Percentiles rank a stretch among this genome's conserved stretches.
phyloP scores from a whole-genome alignment of 2,113 vertebrate genomes.

The Romanogobio albipinnatus region DNA sequence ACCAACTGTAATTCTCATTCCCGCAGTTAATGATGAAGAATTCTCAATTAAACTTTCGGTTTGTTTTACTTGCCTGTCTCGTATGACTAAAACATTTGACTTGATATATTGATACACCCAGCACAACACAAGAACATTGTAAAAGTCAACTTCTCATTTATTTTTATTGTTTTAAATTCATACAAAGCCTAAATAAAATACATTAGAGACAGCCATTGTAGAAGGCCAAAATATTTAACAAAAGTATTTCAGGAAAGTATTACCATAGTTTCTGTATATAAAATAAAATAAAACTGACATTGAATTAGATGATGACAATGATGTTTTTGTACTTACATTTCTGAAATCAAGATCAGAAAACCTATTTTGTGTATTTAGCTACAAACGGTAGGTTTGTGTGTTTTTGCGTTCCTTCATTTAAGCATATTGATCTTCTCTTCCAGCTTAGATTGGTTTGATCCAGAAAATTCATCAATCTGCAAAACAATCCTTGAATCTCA shows the following conservation, averaged over 20 bases:
- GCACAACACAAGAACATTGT: not conserved
- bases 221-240: not conserved
- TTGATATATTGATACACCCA: not conserved
- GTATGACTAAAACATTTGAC: not conserved
- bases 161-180: constrained; percentile 63
- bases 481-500: constrained; percentile 16
- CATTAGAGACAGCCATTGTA: not conserved
- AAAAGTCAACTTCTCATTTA: not conserved
- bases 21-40: not conserved
- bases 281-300: not conserved
- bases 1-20: constrained; percentile 24
- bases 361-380: not conserved
- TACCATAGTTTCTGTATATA: not conserved
- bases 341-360: not conserved
- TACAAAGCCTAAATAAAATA: constrained; percentile 26
- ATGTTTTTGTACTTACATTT: not conserved
- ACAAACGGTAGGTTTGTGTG: not conserved
- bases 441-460: constrained; percentile 30
- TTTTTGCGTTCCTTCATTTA: constrained; percentile 24
- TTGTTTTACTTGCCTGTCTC: not conserved
- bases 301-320: not conserved
- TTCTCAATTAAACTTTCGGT: constrained; percentile 32
- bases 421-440: not conserved
- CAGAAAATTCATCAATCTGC: constrained; percentile 67
- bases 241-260: not conserved